A percentile compares a stretch with the other conserved stretches of the same genome.
These are phyloP conservation scores for Eira barbara DNA, from an alignment of 2,113 vertebrate genomes.

Conservation along the genomic window DNA sequence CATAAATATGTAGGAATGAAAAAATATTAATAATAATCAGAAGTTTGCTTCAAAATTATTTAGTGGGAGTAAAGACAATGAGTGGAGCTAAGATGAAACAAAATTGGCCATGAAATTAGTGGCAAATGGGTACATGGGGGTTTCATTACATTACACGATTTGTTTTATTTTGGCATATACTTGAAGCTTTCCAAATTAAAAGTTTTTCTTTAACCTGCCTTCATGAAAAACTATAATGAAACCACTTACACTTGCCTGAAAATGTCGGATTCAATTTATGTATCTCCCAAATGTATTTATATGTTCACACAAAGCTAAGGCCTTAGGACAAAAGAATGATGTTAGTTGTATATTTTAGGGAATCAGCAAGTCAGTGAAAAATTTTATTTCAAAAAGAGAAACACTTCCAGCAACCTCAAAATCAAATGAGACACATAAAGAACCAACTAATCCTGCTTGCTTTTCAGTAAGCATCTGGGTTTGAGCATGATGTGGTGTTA, in stretches of 20 bases:
- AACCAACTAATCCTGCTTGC: not conserved
- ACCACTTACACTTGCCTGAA: not conserved
- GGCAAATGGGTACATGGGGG: not conserved
- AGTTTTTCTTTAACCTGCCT: not conserved
- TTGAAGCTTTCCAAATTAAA: not conserved
- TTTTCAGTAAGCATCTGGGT: not conserved
- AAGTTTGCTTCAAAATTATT: not conserved
- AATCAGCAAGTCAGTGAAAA: not conserved
- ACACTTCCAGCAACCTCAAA: not conserved
- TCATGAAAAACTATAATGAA: slow-evolving; percentile 7
- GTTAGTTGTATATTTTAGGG: not conserved
- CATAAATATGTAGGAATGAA: not conserved
- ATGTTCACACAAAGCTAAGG: not conserved
- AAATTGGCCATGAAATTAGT: not conserved
- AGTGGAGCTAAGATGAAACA: not conserved
- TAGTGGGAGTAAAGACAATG: not conserved
- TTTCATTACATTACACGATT: not conserved
- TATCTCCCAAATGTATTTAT: not conserved
- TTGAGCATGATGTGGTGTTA: not conserved
- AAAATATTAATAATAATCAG: not conserved
- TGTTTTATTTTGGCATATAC: not conserved
- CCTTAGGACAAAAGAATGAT: slow-evolving; percentile 14
- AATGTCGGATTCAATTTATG: not conserved
- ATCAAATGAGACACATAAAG: not conserved
- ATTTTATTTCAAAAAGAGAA: not conserved